These are phyloP conservation scores for Cryptocheilus praepositus DNA, from an alignment of 2,888 invertebrate species.

Conservation along the genomic window DNA sequence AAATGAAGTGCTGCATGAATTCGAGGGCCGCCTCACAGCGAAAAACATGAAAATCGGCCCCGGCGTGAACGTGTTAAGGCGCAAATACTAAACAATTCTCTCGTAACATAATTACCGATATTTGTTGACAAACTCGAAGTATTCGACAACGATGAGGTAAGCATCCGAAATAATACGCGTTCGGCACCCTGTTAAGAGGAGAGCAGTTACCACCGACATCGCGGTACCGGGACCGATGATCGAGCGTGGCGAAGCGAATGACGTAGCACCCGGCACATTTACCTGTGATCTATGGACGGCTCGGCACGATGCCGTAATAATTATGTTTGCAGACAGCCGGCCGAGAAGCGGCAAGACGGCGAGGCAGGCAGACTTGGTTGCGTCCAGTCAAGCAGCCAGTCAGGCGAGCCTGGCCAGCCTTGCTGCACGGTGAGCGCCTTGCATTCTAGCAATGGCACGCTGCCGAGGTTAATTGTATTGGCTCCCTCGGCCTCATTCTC, in stretches of 20 bases:
- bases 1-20: no score
- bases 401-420: constrained; percentile 23
- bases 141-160: no score
- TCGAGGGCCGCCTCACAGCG: no score
- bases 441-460: constrained; percentile 66
- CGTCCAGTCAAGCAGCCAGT: constrained; percentile 41
- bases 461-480: constrained; percentile 70
- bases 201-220: no score
- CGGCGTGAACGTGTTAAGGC: no score
- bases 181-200: no score
- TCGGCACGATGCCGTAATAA: constrained; percentile 59
- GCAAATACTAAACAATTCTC: no score
- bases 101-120: no score
- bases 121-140: no score
- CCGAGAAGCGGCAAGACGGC: not conserved
- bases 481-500: constrained; percentile 70
- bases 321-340: constrained; percentile 2
- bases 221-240: not conserved
- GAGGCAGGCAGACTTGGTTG: constrained; percentile 34
- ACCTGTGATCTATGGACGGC: constrained; percentile 55
- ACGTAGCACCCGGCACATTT: constrained; percentile 40
- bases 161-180: no score
- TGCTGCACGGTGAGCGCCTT: constrained; percentile 44
- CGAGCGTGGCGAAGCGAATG: not conserved
- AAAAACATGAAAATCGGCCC: no score